A percentile compares a stretch with the other conserved stretches of the same genome.
Evolutionary conservation across 2,113 vertebrate species (phyloP).

Genomic region (Irena cyanogastra): DNA sequence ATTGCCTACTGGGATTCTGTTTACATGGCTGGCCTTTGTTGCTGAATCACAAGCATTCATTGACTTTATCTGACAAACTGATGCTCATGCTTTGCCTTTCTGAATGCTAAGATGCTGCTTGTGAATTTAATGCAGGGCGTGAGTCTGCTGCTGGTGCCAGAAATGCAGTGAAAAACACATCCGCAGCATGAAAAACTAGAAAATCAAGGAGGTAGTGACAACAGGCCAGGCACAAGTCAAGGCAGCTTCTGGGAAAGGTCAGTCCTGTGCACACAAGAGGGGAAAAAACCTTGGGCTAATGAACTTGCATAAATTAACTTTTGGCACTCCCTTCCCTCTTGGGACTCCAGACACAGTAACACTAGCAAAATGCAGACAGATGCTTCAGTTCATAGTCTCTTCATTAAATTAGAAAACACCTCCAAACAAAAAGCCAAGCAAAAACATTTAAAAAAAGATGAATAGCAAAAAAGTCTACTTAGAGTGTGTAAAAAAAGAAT

Average conservation of each 20-base stretch:
- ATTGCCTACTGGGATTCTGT: neutral
- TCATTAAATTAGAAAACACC: neutral
- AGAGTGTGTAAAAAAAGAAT: neutral
- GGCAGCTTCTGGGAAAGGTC: neutral
- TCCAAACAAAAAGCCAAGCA: neutral
- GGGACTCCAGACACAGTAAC: neutral
- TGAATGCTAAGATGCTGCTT: neutral
- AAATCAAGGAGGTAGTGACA: neutral
- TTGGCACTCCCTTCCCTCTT: neutral
- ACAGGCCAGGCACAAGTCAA: neutral
- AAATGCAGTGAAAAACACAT: neutral
- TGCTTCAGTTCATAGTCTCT: neutral
- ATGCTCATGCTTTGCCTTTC: neutral
- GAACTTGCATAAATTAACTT: neutral
- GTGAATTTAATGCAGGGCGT: neutral
- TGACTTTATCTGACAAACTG: neutral
- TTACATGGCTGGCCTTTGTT: neutral
- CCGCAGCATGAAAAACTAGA: neutral
- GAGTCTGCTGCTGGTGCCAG: neutral
- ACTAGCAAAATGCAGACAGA: neutral
- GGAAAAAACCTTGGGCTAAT: neutral
- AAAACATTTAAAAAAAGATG: neutral
- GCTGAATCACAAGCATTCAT: constrained; percentile 14
- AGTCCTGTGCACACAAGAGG: neutral
- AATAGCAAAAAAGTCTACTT: neutral